Evolutionary conservation across 1,140 invertebrate species (phyloP).

Genomic region (Lepidurus arcticus): DNA sequence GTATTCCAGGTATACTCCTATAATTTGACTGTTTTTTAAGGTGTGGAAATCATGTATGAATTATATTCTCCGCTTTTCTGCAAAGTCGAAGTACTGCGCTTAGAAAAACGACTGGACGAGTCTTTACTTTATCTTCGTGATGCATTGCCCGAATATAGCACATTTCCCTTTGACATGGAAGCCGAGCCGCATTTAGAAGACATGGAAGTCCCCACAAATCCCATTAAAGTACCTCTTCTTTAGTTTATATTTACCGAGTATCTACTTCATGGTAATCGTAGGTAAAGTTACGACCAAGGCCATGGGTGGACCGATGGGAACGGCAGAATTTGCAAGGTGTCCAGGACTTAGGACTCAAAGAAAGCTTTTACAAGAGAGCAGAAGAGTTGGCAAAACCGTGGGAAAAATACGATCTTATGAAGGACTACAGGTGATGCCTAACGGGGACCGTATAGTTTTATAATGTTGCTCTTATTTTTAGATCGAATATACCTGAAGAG

Average conservation of each 20-base stretch:
- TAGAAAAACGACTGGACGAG: slow-evolving; percentile 91
- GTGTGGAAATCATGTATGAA: slow-evolving; percentile 81
- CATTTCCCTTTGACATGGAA: slow-evolving; percentile 89
- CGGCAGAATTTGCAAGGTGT: slow-evolving; percentile 70
- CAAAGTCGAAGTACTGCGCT: slow-evolving; percentile 77
- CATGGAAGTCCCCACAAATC: slow-evolving; percentile 75
- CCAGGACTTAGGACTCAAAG: slow-evolving; percentile 55
- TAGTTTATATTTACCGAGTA: not conserved
- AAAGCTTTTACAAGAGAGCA: slow-evolving; percentile 55
- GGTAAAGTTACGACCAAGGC: slow-evolving; percentile 73
- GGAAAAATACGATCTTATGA: slow-evolving; percentile 92
- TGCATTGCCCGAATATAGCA: slow-evolving; percentile 86
- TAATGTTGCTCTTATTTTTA: slow-evolving; percentile 39
- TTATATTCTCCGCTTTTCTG: slow-evolving; percentile 91
- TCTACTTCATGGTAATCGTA: slow-evolving; percentile 40
- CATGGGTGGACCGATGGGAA: slow-evolving; percentile 84
- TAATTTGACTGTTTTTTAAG: slow-evolving; percentile 47
- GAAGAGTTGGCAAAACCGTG: slow-evolving; percentile 61
- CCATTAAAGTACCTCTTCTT: slow-evolving; percentile 59
- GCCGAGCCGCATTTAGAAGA: slow-evolving; percentile 69
- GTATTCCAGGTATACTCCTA: not conserved
- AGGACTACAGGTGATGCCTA: slow-evolving; percentile 67
- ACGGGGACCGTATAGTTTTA: not conserved
- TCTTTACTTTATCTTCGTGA: slow-evolving; percentile 86
- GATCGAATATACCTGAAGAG: slow-evolving; percentile 73